Base-by-base conservation (phyloP, 2,888 invertebrate species). In the Nematopogon swammerdamellus region DNA sequence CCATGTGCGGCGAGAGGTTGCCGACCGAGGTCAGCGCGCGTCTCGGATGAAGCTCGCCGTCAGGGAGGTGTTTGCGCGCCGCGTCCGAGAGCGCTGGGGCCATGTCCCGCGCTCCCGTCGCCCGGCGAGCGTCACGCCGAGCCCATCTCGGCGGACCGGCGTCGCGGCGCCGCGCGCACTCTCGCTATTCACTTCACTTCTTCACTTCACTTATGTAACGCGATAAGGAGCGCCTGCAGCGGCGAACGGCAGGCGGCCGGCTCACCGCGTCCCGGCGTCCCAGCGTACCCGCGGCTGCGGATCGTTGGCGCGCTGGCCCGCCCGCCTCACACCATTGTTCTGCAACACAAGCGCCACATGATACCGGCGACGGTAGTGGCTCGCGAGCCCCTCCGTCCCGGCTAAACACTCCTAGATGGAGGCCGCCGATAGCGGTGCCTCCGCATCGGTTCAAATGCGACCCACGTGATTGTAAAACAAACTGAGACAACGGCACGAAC, bases 21-120 rank as follows among this genome's bases (percentile, higher is more conserved):
- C 76, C 80, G 80, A 83, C 76, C 63, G 76, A 68, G 65, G 68
- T 67, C 52, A 76, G 69, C 66, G 75, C 72, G 67, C 70, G 74
- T 69, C 36, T 4, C 42, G 63, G 66, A 55, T 63, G 64, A 49
- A 60, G 57, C 55, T 63, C 67, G 51, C 68, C 67, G 50, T 59
- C 58, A 51, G 65, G 65, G 56, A 62, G 62, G 54, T 63, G 59
- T 59, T 67, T 65, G 64, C 67, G 75, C 58, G 72, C 76, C 64
- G 81, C 72, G 84, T 92, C 91, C 70, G 92, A 90, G 79, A 93
- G 87, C 83, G 94, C 94, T 82, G 94, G 94, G 85, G 94, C 94
- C 94, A 95, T 94, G 85, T 89, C 84, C 89, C 86, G 82, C 82
- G 82, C 83, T 76, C 76, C 67, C 70, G 80, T 73, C 73, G 74